Evolutionary conservation across 2,113 vertebrate genomes (phyloP).

Genomic region (human (Homo sapiens)): GRCh38 chr15:97005001-97005500

Average conservation of each 20-base stretch:
- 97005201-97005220: neutral
- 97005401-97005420: neutral
- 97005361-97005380: neutral
- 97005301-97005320: neutral
- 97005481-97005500: neutral
- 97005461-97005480: neutral
- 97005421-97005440: neutral
- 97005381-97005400: accelerated
- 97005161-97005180: neutral
- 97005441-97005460: neutral
- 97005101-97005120: neutral
- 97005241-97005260: accelerated
- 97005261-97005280: neutral
- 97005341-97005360: neutral
- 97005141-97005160: neutral
- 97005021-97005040: neutral
- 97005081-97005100: neutral
- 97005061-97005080: neutral
- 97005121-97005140: neutral
- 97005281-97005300: neutral
- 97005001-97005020: neutral
- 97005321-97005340: accelerated
- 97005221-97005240: neutral
- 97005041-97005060: neutral
- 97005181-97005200: accelerated